These are phyloP conservation scores for Hippocampus mohnikei DNA, from an alignment of 2,113 vertebrate genomes.

Conservation along the genomic window DNA sequence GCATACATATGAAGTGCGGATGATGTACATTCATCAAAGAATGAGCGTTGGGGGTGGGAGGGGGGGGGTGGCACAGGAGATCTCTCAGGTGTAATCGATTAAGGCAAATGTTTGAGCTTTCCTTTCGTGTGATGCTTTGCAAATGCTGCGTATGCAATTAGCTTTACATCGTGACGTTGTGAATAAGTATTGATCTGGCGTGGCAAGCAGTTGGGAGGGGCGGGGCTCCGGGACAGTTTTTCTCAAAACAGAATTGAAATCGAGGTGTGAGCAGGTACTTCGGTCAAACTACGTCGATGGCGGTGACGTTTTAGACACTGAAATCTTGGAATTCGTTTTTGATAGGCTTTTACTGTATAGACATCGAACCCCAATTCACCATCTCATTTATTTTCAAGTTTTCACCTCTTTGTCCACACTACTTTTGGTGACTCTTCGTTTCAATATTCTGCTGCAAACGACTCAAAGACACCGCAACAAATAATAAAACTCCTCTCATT, in stretches of 20 bases:
- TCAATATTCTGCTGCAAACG: too few relatives aligned
- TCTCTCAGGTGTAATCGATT: conserved; percentile 33
- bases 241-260: background rate
- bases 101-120: conserved; percentile 25
- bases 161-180: conserved; percentile 39
- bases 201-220: conserved; percentile 9
- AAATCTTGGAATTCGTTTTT: too few relatives aligned
- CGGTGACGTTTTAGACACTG: too few relatives aligned
- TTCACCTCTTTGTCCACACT: too few relatives aligned
- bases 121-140: conserved; percentile 35
- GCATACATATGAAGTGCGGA: conserved; percentile 37
- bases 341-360: too few relatives aligned
- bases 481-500: too few relatives aligned
- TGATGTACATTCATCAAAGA: conserved; percentile 20
- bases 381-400: too few relatives aligned
- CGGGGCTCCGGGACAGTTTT: background rate
- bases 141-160: conserved; percentile 35
- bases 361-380: too few relatives aligned
- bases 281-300: too few relatives aligned
- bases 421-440: too few relatives aligned
- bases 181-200: conserved; percentile 51
- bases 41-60: conserved; percentile 11
- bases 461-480: too few relatives aligned
- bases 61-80: background rate
- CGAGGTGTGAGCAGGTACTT: too few relatives aligned